These are phyloP conservation scores for Pangasius sanitwongsei DNA, from an alignment of 2,797 vertebrate species.

Conservation along the genomic window DNA sequence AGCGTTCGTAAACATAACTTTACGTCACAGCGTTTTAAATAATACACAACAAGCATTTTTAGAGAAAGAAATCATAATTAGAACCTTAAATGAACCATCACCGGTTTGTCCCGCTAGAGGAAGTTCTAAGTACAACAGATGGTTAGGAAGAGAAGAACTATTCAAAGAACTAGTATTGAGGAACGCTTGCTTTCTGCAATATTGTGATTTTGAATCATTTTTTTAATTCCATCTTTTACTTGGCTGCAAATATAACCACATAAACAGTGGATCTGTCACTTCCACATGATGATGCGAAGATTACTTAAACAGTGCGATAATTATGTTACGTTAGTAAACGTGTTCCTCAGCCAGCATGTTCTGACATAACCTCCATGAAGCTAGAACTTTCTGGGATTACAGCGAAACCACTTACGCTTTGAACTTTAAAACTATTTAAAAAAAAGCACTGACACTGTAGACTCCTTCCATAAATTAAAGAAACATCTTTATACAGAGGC, in stretches of 20 bases:
- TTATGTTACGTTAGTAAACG: too few species aligned
- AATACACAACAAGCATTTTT: not conserved
- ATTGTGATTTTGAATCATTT: too few species aligned
- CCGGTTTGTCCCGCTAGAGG: not conserved
- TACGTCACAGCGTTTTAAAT: not conserved
- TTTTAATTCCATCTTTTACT: too few species aligned
- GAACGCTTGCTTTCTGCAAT: not conserved
- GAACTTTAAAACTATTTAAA: not conserved
- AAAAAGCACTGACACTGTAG: not conserved
- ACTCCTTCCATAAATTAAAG: not conserved
- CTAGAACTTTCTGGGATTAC: not conserved
- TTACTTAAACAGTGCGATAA: not conserved
- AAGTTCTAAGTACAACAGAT: not conserved
- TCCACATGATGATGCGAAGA: not conserved
- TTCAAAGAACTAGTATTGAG: not conserved
- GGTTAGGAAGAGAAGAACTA: not conserved
- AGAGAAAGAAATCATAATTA: not conserved
- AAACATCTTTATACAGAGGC: not conserved
- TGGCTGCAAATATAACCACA: not conserved
- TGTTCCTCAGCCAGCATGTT: not conserved
- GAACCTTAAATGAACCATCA: not conserved
- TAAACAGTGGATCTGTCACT: not conserved
- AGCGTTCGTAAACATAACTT: not conserved
- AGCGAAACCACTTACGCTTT: not conserved
- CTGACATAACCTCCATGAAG: not conserved